Percentiles rank a stretch among this genome's conserved stretches.
phyloP scores from a whole-genome alignment of 2,797 vertebrate species.

The Atherinosoma microstoma region DNA sequence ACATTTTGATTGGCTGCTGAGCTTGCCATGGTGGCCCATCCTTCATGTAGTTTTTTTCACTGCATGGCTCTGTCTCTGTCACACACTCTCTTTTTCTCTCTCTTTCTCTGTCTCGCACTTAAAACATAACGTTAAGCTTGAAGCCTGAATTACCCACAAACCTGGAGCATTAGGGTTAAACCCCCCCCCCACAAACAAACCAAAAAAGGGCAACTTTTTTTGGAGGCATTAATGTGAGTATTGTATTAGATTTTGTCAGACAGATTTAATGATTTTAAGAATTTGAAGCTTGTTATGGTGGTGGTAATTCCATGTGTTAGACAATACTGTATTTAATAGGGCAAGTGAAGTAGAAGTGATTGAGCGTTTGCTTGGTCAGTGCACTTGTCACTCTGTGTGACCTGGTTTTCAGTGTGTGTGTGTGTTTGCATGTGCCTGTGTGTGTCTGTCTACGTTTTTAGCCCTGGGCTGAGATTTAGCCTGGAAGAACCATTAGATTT shows the following conservation, averaged over 20 bases:
- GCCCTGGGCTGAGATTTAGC: constrained; percentile 66
- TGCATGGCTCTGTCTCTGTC: not conserved
- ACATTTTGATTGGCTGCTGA: constrained; percentile 52
- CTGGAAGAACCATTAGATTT: constrained; percentile 48
- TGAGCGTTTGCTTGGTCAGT: constrained; percentile 65
- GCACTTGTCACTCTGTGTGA: constrained; percentile 65
- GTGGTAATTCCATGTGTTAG: not conserved
- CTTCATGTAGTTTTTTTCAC: constrained; percentile 8
- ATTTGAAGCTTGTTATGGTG: not conserved
- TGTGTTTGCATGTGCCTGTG: constrained; percentile 14
- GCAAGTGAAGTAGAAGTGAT: constrained; percentile 63
- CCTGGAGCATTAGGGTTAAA: not conserved
- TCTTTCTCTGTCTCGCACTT: constrained; percentile 10
- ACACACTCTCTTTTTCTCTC: constrained; percentile 2
- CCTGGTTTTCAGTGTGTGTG: constrained; percentile 58
- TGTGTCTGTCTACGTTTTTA: constrained; percentile 44
- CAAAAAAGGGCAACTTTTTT: not conserved
- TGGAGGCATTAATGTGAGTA: constrained; percentile 38
- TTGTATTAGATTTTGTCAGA: not conserved
- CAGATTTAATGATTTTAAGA: not conserved
- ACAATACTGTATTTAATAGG: constrained; percentile 27
- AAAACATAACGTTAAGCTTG: not conserved
- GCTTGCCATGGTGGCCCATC: constrained; percentile 14
- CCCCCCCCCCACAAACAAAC: no score
- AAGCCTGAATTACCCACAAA: constrained; percentile 19